Evolutionary conservation across 2,888 invertebrate genomes (phyloP), one percentile per base, ranked within the genome.

Genomic region (Morpho deidamia): DNA sequence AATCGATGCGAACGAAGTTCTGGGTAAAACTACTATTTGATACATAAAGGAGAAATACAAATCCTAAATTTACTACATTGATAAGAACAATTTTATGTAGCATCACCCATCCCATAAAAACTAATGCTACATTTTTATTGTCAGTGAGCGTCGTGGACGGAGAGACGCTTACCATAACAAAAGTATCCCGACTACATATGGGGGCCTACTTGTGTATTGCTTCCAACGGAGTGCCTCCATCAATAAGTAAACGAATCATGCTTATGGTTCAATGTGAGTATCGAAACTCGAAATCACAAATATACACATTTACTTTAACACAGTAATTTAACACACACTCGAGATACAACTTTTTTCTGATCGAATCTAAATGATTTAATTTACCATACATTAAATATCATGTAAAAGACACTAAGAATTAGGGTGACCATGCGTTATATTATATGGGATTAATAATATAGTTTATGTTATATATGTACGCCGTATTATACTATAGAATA

Each of bases 171-270:
- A 94, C 95, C 69, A 94, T 97, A 69, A 93, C 94, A 55, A 96
- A 96, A 91, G 96, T 97, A 64, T 97, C 96, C 69, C 92, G 97
- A 44, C 92, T 97, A 59, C 97, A 97, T 80, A 97, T 97, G 97
- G 97, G 96, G 23, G 95, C 96, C 35, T 97, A 97, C 84, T 90
- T 97, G 59, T 97, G 97, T 85, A 97, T 97, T 64, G 98, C 98
- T 10, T 96, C 96, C 55, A 98, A 98, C 78, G 96, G 96, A 54
- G 96, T 98, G 34, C 96, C 96, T 33, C 97, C 97, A 8, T 96
- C 96, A 46, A 96, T 96, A 71, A 96, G 96, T 85, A 95, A 96
- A 80, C 91, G 95, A 68, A 95, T 96, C 62, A 93, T 94, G 83
- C 91, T 96, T 52, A 92, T 94, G 83, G 96, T 96, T 53, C 95